Evolutionary conservation across 2,888 invertebrate species (phyloP).

Genomic region (Sericinus montela): DNA sequence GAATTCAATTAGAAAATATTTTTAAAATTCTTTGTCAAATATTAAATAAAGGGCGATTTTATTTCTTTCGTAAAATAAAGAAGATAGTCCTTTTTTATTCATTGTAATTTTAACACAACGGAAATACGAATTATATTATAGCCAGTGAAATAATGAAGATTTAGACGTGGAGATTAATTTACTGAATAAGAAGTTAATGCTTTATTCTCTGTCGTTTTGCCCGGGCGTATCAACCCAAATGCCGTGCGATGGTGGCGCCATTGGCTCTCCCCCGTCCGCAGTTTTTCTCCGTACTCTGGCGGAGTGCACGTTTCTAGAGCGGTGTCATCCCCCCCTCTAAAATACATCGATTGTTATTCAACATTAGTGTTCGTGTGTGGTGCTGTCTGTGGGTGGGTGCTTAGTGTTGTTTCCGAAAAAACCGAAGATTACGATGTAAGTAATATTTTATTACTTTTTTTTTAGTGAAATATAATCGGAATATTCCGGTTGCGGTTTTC

Average conservation of each 20-base stretch:
- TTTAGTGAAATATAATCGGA: not conserved
- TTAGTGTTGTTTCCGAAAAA: constrained; percentile 4
- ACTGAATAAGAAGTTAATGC: constrained; percentile 1
- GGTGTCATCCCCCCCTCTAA: not conserved
- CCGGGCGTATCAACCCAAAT: constrained; percentile 11
- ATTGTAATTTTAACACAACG: too few relatives aligned
- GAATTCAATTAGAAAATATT: too few relatives aligned
- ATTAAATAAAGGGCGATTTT: too few relatives aligned
- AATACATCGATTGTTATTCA: constrained; percentile 21
- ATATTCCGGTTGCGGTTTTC: not conserved
- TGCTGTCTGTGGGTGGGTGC: constrained; percentile 17
- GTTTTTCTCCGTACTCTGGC: constrained; percentile 4
- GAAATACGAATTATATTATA: not conserved
- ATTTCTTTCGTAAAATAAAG: too few relatives aligned
- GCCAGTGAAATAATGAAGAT: constrained; percentile 8
- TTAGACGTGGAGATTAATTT: constrained; percentile 1
- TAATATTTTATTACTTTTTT: constrained; percentile 1
- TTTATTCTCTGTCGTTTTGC: not conserved
- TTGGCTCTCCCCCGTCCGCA: constrained; percentile 10
- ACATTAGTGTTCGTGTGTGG: constrained; percentile 9
- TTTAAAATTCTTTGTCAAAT: too few relatives aligned
- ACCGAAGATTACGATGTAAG: not conserved
- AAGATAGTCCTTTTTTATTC: too few relatives aligned
- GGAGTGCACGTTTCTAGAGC: not conserved
- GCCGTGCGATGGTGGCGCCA: constrained; percentile 12